phyloP scores from a whole-genome alignment of 2,113 vertebrate species.

The Coturnix japonica region DNA sequence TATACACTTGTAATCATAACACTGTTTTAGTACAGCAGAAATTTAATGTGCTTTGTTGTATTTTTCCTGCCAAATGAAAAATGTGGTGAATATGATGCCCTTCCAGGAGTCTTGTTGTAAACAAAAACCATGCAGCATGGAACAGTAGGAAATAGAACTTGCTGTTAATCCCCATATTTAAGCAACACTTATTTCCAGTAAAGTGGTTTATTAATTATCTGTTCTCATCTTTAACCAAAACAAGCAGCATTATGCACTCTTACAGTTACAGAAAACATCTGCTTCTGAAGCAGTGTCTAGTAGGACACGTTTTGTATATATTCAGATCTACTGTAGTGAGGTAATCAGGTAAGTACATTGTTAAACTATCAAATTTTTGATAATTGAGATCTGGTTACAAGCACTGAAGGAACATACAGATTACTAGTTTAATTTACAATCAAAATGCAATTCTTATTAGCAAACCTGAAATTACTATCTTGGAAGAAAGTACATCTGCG shows the following conservation, averaged over 20 bases:
- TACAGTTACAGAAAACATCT: not conserved
- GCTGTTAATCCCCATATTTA: not conserved
- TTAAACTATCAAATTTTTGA: not conserved
- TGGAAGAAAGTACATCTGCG: not conserved
- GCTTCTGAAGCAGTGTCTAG: not conserved
- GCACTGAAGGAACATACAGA: accelerated
- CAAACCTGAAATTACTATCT: not conserved
- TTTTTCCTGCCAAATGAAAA: conserved; percentile 11
- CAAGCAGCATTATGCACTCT: not conserved
- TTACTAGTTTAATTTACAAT: not conserved
- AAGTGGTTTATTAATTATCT: not conserved
- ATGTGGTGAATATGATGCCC: not conserved
- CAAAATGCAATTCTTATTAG: not conserved
- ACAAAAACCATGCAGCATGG: not conserved
- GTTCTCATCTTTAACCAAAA: not conserved
- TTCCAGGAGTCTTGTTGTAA: not conserved
- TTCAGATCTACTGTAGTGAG: not conserved
- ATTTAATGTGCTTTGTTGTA: not conserved
- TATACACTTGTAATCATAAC: not conserved
- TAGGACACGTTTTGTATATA: not conserved
- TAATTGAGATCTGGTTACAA: not conserved
- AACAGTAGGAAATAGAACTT: not conserved
- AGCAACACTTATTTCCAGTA: not conserved
- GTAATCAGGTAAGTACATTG: not conserved
- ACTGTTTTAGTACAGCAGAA: not conserved